These are phyloP conservation scores for Apolygus lucorum DNA, from an alignment of 1,140 invertebrate genomes.

Conservation along the genomic window DNA sequence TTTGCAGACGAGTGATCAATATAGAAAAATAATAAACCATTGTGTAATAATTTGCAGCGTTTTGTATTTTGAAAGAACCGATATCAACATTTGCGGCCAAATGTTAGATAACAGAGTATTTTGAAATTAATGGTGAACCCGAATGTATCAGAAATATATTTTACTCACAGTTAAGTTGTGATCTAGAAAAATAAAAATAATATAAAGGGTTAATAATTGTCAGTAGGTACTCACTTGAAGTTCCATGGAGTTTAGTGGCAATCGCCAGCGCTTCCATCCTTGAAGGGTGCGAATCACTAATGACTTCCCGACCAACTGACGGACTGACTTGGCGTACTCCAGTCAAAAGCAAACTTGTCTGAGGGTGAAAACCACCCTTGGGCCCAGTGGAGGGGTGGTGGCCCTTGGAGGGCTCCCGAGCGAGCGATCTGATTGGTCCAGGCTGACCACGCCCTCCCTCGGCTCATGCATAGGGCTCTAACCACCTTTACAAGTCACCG, in stretches of 20 bases:
- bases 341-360: neutral
- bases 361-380: neutral
- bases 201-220: no score
- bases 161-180: no score
- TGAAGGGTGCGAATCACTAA: conserved; percentile 8
- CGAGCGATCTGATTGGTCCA: neutral
- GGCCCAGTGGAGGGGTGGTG: neutral
- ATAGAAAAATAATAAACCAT: no score
- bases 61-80: no score
- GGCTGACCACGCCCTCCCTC: neutral
- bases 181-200: no score
- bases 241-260: conserved; percentile 4
- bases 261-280: conserved; percentile 6
- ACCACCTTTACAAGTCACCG: conserved; percentile 14
- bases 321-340: neutral
- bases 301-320: conserved; percentile 9
- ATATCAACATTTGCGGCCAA: no score
- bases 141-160: no score
- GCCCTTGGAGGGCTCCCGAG: neutral
- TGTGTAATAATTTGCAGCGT: no score
- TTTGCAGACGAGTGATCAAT: no score
- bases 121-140: no score
- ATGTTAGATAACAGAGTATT: no score
- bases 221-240: conserved; percentile 9
- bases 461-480: neutral